Base-by-base conservation (phyloP, 2,113 vertebrate genomes). In the Donacobius atricapilla region DNA sequence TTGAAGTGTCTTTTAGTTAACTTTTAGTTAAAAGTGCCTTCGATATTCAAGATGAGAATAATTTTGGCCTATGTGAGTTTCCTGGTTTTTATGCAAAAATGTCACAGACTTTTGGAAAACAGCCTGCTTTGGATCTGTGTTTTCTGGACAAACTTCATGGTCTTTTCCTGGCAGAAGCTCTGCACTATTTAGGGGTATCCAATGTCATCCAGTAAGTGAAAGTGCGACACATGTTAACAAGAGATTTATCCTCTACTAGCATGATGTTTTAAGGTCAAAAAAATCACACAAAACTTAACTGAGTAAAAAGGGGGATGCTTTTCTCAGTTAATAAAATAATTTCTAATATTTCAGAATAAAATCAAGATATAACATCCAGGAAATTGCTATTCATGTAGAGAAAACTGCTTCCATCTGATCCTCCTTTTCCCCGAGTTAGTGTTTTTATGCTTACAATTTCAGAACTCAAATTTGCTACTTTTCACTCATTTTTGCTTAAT, bases 271-370 rank as follows among this genome's bases (percentile, higher is more conserved):
- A 61, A 66, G 27, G 15, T 15, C 9, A 33, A 68, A 75, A 81
- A 76, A 65, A 39, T 37, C 42, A 80, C 15, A 66, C 5, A 20
- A 87, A 61, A 57, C 2, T 30, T 16, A 51, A 8, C 21, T 21
- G 9, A 57, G 13, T 40, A 57, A 48, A 42, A 44, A 6, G 1
- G 2, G 1, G 2, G 3, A 0, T 7, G 42, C 47, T 61, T 61
- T 68, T 27, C 31, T 76, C 12, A 18, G 63, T 76, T 64, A 63
- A 37, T 63, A 8, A 39, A 68, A 40, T 5, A 21, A 9, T 15
- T 40, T 40, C 17, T 15, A 60, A 12, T 35, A 81, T 80, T 80
- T 69, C 39, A 37, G 39, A 28, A 20, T 25, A 85, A 90, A 90
- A 77, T 31, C 28, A 58, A 73, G 19, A 78, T 56, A 69, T 47